Percentiles rank a stretch among this genome's conserved stretches.
Conservation (phyloP, 2,888 invertebrate genomes). For the Drosophila tripunctata region DNA sequence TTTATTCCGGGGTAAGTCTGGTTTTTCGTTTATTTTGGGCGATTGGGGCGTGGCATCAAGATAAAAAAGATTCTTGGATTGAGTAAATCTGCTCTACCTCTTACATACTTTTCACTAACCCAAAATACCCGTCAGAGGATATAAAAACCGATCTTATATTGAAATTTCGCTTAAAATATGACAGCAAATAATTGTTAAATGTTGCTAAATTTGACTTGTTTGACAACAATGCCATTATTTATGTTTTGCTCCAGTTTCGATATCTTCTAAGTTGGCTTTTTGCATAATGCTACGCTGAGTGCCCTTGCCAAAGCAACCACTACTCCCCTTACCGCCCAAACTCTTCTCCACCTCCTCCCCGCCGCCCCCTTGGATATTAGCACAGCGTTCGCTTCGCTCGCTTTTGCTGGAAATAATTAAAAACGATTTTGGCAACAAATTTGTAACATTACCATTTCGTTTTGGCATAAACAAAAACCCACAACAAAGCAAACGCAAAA, state of each 20-base stretch:
- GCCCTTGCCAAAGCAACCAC: constrained; percentile 38
- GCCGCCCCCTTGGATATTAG: background rate
- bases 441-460: constrained; percentile 60
- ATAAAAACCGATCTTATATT: no score
- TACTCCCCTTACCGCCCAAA: background rate
- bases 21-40: no score
- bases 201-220: constrained; percentile 4
- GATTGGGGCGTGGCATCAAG: no score
- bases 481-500: constrained; percentile 11
- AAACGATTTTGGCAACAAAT: constrained; percentile 57
- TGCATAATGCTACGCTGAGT: constrained; percentile 36
- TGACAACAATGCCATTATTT: constrained; percentile 11
- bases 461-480: constrained; percentile 41
- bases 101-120: no score
- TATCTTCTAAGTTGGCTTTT: constrained; percentile 32
- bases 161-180: no score
- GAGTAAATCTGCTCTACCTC: no score
- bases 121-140: no score
- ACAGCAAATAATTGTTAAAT: no score
- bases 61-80: no score
- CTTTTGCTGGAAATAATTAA: constrained; percentile 63
- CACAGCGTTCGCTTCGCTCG: constrained; percentile 19
- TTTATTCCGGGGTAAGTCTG: no score
- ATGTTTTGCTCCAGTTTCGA: constrained; percentile 39
- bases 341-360: background rate